These are phyloP conservation scores for Alca torda DNA, from an alignment of 2,797 vertebrate species.

Conservation along the genomic window DNA sequence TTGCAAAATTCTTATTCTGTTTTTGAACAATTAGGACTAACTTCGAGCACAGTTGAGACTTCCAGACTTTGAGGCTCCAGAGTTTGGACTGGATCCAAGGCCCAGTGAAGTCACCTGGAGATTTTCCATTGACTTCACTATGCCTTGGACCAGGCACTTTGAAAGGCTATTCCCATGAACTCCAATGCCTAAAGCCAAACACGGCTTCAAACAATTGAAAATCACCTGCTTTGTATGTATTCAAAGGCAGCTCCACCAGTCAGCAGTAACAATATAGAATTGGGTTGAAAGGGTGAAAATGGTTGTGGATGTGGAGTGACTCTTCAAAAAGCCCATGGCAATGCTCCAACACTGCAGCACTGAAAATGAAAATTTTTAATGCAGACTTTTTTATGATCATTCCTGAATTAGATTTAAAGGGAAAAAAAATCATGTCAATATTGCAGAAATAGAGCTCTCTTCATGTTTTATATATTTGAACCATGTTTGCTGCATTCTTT, in stretches of 20 bases:
- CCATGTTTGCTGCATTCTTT: neutral
- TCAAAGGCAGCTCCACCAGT: slow-evolving; percentile 38
- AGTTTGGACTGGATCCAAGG: slow-evolving; percentile 43
- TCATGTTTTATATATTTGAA: neutral
- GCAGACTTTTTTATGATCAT: neutral
- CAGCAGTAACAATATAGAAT: slow-evolving; percentile 29
- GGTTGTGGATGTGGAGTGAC: neutral
- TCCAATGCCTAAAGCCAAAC: slow-evolving; percentile 22
- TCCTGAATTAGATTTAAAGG: neutral
- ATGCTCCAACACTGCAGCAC: neutral
- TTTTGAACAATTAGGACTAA: slow-evolving; percentile 41
- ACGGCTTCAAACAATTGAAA: slow-evolving; percentile 48
- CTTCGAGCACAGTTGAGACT: neutral
- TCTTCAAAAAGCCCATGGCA: slow-evolving; percentile 10
- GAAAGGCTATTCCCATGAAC: slow-evolving; percentile 50
- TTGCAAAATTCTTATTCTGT: slow-evolving; percentile 7
- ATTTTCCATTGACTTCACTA: slow-evolving; percentile 47
- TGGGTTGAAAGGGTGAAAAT: slow-evolving; percentile 35
- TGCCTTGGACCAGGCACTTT: slow-evolving; percentile 25
- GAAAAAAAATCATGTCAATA: neutral
- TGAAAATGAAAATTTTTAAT: slow-evolving; percentile 13
- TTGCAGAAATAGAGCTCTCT: neutral
- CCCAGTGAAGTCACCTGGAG: slow-evolving; percentile 50
- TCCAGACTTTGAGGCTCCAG: slow-evolving; percentile 50
- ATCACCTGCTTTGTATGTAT: slow-evolving; percentile 54